A percentile compares a stretch with the other conserved stretches of the same genome.
These are phyloP conservation scores for Uropsilus gracilis DNA, from an alignment of 2,113 vertebrate species.

Conservation along the genomic window DNA sequence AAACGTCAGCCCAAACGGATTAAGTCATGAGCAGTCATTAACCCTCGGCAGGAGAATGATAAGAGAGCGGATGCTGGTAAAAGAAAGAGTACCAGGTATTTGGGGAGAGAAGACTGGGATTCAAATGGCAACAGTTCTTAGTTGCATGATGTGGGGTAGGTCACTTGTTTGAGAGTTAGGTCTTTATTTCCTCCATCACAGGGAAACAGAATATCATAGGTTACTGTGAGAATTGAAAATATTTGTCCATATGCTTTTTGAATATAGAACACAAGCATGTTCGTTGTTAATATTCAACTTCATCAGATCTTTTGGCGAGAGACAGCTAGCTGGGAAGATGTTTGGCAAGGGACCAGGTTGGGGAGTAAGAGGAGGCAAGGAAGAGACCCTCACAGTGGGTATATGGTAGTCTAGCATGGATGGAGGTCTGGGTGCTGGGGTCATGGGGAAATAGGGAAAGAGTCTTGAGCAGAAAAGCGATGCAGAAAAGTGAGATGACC, in stretches of 20 bases:
- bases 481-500: background rate
- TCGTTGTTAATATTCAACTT: background rate
- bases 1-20: too few relatives aligned
- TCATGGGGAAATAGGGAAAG: background rate
- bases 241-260: background rate
- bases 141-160: background rate
- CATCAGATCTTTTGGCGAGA: background rate
- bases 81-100: background rate
- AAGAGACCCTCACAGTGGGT: background rate
- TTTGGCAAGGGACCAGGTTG: background rate
- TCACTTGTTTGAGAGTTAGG: background rate
- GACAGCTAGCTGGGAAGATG: background rate
- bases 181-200: background rate
- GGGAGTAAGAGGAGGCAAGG: background rate
- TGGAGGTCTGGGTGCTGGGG: background rate
- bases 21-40: too few relatives aligned
- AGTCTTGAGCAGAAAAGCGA: background rate
- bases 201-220: background rate
- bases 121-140: background rate
- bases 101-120: background rate
- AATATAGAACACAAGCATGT: background rate
- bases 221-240: background rate
- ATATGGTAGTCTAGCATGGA: background rate
- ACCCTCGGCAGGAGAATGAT: background rate
- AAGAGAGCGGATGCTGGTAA: background rate